Evolutionary conservation across 1,140 invertebrate species (phyloP), one percentile per base, ranked within the genome.

Genomic region (Bombus affinis): DNA sequence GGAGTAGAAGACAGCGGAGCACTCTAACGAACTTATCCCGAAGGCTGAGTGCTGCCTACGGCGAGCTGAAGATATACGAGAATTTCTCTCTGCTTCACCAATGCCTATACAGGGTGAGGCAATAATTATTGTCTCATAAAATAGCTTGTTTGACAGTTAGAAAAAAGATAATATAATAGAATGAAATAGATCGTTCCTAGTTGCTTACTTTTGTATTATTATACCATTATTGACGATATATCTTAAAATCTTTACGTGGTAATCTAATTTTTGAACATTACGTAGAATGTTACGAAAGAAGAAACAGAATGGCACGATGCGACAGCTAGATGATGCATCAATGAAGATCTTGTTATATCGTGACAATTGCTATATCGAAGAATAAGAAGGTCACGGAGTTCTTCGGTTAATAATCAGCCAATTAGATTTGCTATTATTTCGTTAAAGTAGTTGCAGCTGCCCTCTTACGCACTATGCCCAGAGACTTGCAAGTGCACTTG

Each of bases 1-100:
- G 73, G 70, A 79, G 68, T n/a, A 88, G 82, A 88, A 90, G 88
- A 90, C 83, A 88, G 88, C 89, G 59, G 47, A 86, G 89, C 71
- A 86, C 88, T 76, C 90, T 93, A 93, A 94, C 93, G 91, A 93
- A 94, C 92, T 93, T 93, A 93, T 91, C 90, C 89, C 86, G 62
- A 87, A 91, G 78, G 87, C 86, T 90, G 89, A 89, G 90, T 89
- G 88, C 86, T 87, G 89, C 77, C 86, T 65, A 53, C 65, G 85
- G 89, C 75, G 39, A 70, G 47, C 57, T 53, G 39, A 72, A 87
- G 88, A 89, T 80, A 76, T 87, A 85, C 81, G 88, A 73, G 81
- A 66, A 81, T 82, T 39, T 85, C 83, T 87, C 57, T 82, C 10
- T 25, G 18, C 25, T 74, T 22, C 35, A 35, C 9, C 42, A 4